phyloP scores from a whole-genome alignment of 1,140 invertebrate genomes.

The Listronotus oregonensis region DNA sequence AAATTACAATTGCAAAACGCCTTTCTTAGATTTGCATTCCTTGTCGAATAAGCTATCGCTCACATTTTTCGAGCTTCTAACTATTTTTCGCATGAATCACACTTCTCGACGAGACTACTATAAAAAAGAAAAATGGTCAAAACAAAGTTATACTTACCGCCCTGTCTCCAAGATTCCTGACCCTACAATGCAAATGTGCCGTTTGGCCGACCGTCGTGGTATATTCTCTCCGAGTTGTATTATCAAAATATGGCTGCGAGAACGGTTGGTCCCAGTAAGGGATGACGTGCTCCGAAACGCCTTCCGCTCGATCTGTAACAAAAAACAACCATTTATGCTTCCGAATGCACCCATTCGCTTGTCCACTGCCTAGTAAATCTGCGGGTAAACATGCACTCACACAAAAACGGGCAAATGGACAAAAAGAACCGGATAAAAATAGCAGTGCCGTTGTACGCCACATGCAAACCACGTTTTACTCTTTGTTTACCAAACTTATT shows the following conservation, averaged over 20 bases:
- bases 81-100: too few species aligned
- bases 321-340: constrained; percentile 31
- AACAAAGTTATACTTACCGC: constrained; percentile 69
- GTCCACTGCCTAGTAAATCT: constrained; percentile 20
- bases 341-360: constrained; percentile 11
- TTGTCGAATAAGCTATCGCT: too few species aligned
- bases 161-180: constrained; percentile 83
- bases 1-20: too few species aligned
- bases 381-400: constrained; percentile 9
- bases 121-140: background rate
- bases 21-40: too few species aligned
- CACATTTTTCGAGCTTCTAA: too few species aligned
- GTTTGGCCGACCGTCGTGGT: constrained; percentile 85
- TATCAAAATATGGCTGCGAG: constrained; percentile 88
- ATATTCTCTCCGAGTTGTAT: constrained; percentile 80
- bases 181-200: constrained; percentile 82
- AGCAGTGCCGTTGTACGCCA: background rate
- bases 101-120: background rate
- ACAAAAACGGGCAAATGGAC: constrained; percentile 4
- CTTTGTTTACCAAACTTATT: background rate
- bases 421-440: constrained; percentile 1
- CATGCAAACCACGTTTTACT: constrained; percentile 8
- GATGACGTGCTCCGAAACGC: constrained; percentile 42
- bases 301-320: constrained; percentile 49
- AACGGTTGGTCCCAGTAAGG: constrained; percentile 73